phyloP scores from a whole-genome alignment of 2,113 vertebrate species.

The Lagenorhynchus albirostris region DNA sequence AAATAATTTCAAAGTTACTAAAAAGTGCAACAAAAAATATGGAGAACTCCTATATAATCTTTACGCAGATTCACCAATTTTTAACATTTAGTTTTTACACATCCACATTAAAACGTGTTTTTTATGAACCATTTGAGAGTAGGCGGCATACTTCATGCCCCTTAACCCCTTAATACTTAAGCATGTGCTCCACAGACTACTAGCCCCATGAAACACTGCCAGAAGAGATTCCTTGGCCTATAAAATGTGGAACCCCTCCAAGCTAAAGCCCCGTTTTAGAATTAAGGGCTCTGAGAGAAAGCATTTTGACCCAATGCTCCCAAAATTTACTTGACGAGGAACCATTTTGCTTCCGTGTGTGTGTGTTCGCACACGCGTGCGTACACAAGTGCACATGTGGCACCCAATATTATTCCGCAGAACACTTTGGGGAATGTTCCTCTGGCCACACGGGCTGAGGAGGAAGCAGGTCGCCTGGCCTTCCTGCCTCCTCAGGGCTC shows the following conservation, averaged over 20 bases:
- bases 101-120: not conserved
- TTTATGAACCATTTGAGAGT: not conserved
- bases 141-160: fast-evolving
- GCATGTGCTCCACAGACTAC: not conserved
- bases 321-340: not conserved
- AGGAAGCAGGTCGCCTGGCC: not conserved
- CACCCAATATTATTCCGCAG: fast-evolving
- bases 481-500: not conserved
- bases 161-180: not conserved
- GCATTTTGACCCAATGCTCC: not conserved
- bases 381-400: fast-evolving
- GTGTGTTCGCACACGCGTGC: fast-evolving
- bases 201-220: not conserved
- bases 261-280: not conserved
- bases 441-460: not conserved
- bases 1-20: not conserved
- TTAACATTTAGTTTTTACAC: not conserved
- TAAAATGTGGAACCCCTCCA: not conserved
- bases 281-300: not conserved
- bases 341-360: not conserved
- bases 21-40: not conserved
- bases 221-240: not conserved
- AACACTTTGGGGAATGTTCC: too few relatives aligned
- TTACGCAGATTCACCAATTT: not conserved
- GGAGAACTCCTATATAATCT: not conserved